Conservation (phyloP, 1,140 invertebrate species). For the Brachionus manjavacas region DNA sequence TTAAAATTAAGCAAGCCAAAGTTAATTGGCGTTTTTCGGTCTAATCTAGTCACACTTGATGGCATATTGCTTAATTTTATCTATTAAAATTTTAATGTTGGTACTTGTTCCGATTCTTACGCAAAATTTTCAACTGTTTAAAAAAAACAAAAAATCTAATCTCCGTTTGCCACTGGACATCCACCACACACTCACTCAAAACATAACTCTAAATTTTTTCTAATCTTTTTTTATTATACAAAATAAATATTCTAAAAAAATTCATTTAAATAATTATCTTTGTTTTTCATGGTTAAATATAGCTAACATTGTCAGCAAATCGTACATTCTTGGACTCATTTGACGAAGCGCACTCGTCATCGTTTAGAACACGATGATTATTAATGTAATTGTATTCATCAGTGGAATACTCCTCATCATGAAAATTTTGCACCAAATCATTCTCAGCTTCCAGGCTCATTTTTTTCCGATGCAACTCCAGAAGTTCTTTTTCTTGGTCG, state of each 20-base stretch:
- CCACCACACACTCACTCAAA: not conserved
- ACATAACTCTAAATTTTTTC: not conserved
- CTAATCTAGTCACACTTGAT: not conserved
- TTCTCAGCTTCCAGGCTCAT: not conserved
- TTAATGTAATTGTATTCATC: slow-evolving; percentile 24
- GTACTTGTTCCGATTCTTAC: not conserved
- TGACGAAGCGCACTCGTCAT: slow-evolving; percentile 1
- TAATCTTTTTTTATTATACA: slow-evolving; percentile 4
- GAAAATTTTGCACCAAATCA: not conserved
- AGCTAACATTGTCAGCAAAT: slow-evolving; percentile 40
- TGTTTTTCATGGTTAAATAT: slow-evolving; percentile 2
- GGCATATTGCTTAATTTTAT: slow-evolving; percentile 30
- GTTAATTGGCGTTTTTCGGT: not conserved
- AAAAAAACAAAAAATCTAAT: slow-evolving; percentile 19
- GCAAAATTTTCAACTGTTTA: slow-evolving; percentile 3
- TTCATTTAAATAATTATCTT: not conserved
- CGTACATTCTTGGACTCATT: slow-evolving; percentile 38
- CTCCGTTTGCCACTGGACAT: not conserved
- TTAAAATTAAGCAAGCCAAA: slow-evolving; percentile 17
- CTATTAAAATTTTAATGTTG: slow-evolving; percentile 18
- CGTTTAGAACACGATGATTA: not conserved
- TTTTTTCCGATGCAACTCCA: not conserved
- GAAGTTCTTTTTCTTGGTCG: slow-evolving; percentile 23
- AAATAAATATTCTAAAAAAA: not conserved
- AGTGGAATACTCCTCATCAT: slow-evolving; percentile 17